Evolutionary conservation across 37 sponge, comb jelly and placozoan species (phyloP), one percentile per base, ranked within the genome.

Genomic region (Crambe crambe): DNA sequence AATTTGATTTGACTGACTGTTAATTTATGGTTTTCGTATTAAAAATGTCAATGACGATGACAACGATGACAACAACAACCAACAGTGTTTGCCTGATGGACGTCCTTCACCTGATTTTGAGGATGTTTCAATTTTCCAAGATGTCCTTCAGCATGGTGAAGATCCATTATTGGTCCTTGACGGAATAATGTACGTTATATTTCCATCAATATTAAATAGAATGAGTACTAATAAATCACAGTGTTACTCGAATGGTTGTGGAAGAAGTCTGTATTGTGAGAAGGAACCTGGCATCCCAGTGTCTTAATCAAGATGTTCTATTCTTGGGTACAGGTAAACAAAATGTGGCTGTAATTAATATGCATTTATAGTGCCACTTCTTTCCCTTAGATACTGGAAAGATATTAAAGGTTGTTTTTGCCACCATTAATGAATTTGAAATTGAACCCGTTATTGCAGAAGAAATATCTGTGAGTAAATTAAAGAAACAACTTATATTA

Each of bases 221-320:
- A n/a, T n/a, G n/a, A n/a, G n/a, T n/a, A n/a, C n/a, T n/a, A n/a
- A n/a, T n/a, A n/a, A n/a, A n/a, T n/a, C n/a, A n/a, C 9, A 68
- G 21, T 34, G 38, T 68, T 37, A 68, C 27, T 34, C 37, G 20
- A 68, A 34, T 27, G 40, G 30, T 68, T 21, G 21, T 72, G 74
- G 82, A 82, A 34, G 3, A 12, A 27, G 66, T 73, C 2, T 80
- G 82, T 73, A 65, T 73, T 18, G 73, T 82, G 65, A 82, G n/a
- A 0, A 73, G 66, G 5, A 12, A 2, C 37, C 54, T 44, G 2
- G 23, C 8, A 1, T 6, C 42, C 15, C 42, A 57, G 21, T 80
- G 81, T 38, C 26, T 72, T 26, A 80, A 80, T 38, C 81, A 80
- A 40, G 81, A 80, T 38, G 42, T 71, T 17, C 43, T 80, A 9